Percentiles rank a stretch among this genome's conserved stretches.
phyloP scores from a whole-genome alignment of 2,888 invertebrate genomes.

The Heliconius sara region DNA sequence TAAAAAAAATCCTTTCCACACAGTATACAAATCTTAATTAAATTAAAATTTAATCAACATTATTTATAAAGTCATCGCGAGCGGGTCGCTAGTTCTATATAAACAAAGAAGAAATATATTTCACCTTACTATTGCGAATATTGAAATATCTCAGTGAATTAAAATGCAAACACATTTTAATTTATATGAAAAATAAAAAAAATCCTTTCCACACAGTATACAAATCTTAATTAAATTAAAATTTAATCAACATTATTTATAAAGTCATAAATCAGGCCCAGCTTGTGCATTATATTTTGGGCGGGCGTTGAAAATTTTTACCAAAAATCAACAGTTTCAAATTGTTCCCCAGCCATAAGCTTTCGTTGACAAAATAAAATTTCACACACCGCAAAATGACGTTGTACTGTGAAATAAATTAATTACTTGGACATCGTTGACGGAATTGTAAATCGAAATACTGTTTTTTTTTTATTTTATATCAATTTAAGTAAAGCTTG shows the following conservation, averaged over 20 bases:
- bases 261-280: slow-evolving; percentile 31
- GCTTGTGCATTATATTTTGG: slow-evolving; percentile 26
- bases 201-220: neutral
- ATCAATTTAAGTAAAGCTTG: neutral
- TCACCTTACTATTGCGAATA: neutral
- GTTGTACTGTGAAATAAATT: slow-evolving; percentile 54
- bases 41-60: slow-evolving; percentile 30
- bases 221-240: slow-evolving; percentile 32
- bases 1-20: neutral
- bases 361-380: slow-evolving; percentile 49
- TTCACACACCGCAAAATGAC: slow-evolving; percentile 48
- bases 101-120: neutral
- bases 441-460: slow-evolving; percentile 44
- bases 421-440: slow-evolving; percentile 52
- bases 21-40: slow-evolving; percentile 25
- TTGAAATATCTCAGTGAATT: neutral
- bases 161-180: neutral
- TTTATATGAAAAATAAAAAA: neutral
- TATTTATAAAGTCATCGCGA: slow-evolving; percentile 38
- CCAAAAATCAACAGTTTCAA: slow-evolving; percentile 34
- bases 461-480: slow-evolving; percentile 5
- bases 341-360: slow-evolving; percentile 38
- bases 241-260: slow-evolving; percentile 36
- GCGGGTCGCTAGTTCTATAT: no score
- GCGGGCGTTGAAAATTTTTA: slow-evolving; percentile 29